Percentiles rank a stretch among this genome's conserved stretches.
phyloP scores from a whole-genome alignment of 2,113 vertebrate genomes.

The Corydoras sp. region DNA sequence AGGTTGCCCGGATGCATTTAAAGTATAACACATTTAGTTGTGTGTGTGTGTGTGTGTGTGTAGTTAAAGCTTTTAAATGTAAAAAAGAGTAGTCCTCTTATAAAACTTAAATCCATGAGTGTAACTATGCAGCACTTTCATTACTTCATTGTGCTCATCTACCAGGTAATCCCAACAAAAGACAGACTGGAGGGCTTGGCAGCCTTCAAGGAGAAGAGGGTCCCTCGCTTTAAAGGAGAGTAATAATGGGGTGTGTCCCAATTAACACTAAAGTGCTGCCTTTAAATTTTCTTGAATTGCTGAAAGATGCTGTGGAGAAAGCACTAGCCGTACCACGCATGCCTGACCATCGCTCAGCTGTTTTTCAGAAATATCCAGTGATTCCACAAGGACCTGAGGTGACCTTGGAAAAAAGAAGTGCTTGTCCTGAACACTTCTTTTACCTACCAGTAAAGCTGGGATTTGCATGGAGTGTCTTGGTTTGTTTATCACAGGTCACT shows the following conservation, averaged over 20 bases:
- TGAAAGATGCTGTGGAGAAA: conserved; percentile 30
- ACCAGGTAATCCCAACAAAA: conserved; percentile 92
- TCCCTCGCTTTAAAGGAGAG: conserved; percentile 86
- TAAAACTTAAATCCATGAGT: no score
- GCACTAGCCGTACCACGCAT: conserved; percentile 13
- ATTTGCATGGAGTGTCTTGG: conserved; percentile 7
- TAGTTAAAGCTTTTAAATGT: no score
- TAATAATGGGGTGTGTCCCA: conserved; percentile 49
- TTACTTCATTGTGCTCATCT: conserved; percentile 34
- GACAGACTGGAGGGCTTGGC: conserved; percentile 91
- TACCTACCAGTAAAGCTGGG: conserved; percentile 11
- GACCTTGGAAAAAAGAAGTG: conserved; percentile 9
- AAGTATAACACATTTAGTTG: no score
- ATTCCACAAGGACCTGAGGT: conserved; percentile 17
- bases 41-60: no score
- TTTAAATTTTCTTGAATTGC: conserved; percentile 32
- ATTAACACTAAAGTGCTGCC: conserved; percentile 29
- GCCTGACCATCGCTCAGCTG: conserved; percentile 17
- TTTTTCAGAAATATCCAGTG: conserved; percentile 10
- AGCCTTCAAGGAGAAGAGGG: conserved; percentile 94
- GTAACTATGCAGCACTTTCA: no score
- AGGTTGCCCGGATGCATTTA: no score
- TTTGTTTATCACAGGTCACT: not conserved
- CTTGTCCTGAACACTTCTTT: not conserved
- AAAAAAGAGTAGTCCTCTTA: no score